phyloP scores from a whole-genome alignment of 2,797 vertebrate species.

The Hoplostethus mediterraneus region DNA sequence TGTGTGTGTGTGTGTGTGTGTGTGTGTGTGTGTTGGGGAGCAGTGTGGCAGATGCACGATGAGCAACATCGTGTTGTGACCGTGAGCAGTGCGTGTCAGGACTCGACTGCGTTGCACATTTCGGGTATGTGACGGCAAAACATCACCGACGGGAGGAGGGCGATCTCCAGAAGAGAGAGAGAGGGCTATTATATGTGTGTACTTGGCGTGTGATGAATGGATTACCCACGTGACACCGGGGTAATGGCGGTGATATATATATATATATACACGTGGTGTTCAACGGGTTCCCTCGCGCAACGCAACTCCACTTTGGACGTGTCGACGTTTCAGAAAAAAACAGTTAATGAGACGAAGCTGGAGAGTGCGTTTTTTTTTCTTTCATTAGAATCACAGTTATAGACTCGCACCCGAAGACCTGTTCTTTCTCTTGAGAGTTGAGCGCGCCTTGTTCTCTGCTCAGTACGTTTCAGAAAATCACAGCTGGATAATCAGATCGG shows the following conservation, averaged over 20 bases:
- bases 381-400: too few species aligned
- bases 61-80: conserved; percentile 49
- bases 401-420: too few species aligned
- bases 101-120: conserved; percentile 34
- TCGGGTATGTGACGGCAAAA: neutral
- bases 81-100: conserved; percentile 34
- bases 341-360: too few species aligned
- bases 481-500: conserved; percentile 69
- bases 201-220: conserved; percentile 40
- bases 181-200: conserved; percentile 24
- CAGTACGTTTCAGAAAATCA: too few species aligned
- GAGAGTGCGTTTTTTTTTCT: too few species aligned
- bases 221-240: conserved; percentile 34
- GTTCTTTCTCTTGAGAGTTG: too few species aligned
- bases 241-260: conserved; percentile 42
- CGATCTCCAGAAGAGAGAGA: conserved; percentile 44
- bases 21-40: conserved; percentile 34
- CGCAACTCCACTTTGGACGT: conserved; percentile 36
- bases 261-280: conserved; percentile 36
- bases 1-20: conserved; percentile 24
- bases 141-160: conserved; percentile 24
- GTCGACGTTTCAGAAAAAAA: conserved; percentile 56
- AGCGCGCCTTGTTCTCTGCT: too few species aligned
- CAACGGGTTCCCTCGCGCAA: conserved; percentile 31
- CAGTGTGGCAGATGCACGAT: conserved; percentile 53